Evolutionary conservation across 2,113 vertebrate species (phyloP), one percentile per base, ranked within the genome.

Genomic region (Tamias sibiricus): DNA sequence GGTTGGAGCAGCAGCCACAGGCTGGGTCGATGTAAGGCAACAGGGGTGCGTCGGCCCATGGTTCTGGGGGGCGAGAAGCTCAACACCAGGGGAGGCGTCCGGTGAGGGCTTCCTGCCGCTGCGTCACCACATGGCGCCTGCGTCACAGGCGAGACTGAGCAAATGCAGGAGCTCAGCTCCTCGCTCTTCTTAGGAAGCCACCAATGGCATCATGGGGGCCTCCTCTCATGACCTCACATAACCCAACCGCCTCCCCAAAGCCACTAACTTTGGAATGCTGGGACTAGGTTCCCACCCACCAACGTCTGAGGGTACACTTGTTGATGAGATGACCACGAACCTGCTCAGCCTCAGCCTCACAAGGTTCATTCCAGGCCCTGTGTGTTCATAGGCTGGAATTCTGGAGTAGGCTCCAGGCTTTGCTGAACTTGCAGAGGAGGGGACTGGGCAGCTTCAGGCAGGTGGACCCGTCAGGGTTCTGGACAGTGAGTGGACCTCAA

Each of bases 331-430:
- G 54, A 19, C 54, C 54, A 54, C 54, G 6, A 6, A 54, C 54
- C 17, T 19, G 7, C 6, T 20, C 54, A 54, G 54, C 47, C 54
- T 54, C 19, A 13, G 47, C 12, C 47, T 2, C 47, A n/a, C 6
- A 49, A 74, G 49, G 7, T 5, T 83, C 16, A 4, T 19, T 52
- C 32, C 12, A 0, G 0, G 6, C 2, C 42, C 26, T 40, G 69
- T 20, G 28, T 37, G 12, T 1, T 28, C 28, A 2, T 13, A 87
- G 75, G 28, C 6, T 59, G 37, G 10, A 16, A 2, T 52, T 22
- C 40, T 47, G 30, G 9, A 52, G 47, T 6, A 30, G 2, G 2
- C 69, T 42, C 35, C 12, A 22, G 44, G 35, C 7, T 62, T 44
- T 62, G 47, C 47, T 30, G 52, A 10, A 20, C 59, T 44, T 57